These are phyloP conservation scores for Galerucella nymphaeae DNA, from an alignment of 2,888 invertebrate genomes.

Conservation along the genomic window DNA sequence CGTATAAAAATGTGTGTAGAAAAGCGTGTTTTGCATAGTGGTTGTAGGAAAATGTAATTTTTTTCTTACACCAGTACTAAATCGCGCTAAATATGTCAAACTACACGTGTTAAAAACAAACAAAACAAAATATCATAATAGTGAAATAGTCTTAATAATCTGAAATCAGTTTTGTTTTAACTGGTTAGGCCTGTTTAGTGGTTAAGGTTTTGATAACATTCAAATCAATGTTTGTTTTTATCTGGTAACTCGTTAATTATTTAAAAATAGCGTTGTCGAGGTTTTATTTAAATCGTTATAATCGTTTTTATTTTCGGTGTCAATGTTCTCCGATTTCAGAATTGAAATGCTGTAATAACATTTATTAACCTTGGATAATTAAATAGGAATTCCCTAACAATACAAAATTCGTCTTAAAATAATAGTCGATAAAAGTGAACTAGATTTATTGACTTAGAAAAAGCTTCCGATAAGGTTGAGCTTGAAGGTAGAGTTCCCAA, in stretches of 20 bases:
- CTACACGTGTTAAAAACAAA: not conserved
- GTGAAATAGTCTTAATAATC: not conserved
- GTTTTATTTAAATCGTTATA: not conserved
- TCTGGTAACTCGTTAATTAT: not conserved
- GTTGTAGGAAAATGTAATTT: too few relatives aligned
- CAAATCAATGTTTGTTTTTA: not conserved
- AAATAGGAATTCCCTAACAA: not conserved
- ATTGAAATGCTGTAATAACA: not conserved
- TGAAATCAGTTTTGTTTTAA: not conserved
- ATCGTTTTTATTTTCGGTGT: not conserved
- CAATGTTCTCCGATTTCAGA: not conserved
- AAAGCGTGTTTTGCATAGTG: too few relatives aligned
- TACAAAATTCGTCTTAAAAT: not conserved
- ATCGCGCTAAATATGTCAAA: too few relatives aligned
- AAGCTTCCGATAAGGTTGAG: too few relatives aligned
- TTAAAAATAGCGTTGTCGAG: not conserved
- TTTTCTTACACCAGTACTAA: too few relatives aligned
- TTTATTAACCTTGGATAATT: not conserved
- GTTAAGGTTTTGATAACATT: not conserved
- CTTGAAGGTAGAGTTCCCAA: too few relatives aligned
- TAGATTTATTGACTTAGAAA: too few relatives aligned
- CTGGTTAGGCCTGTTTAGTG: not conserved
- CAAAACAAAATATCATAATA: not conserved
- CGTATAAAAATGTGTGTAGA: too few relatives aligned
- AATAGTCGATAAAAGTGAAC: not conserved